A percentile compares a stretch with the other conserved stretches of the same genome.
Evolutionary conservation across 2,888 invertebrate species (phyloP).

Genomic region (Trissolcus brochymenae): DNA sequence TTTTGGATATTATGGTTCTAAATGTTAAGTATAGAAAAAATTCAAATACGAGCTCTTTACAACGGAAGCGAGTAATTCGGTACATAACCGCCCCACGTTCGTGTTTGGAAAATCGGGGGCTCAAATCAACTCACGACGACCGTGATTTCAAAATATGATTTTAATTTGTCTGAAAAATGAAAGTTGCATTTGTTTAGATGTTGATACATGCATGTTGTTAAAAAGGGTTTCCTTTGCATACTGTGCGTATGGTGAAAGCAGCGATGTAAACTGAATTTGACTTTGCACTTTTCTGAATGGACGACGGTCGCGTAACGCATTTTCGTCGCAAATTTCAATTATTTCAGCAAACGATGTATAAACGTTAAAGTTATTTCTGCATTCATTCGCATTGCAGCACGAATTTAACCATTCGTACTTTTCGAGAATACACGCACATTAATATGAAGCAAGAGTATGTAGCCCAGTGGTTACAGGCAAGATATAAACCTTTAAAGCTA

Average conservation of each 20-base stretch:
- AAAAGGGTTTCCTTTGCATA: too few species aligned
- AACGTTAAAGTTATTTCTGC: slow-evolving; percentile 61
- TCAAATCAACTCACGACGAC: too few species aligned
- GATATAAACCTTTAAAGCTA: slow-evolving; percentile 55
- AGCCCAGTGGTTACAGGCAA: slow-evolving; percentile 49
- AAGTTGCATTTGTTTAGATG: too few species aligned
- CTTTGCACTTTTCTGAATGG: too few species aligned
- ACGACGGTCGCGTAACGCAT: background rate
- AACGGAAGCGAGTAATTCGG: too few species aligned
- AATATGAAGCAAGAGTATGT: slow-evolving; percentile 49
- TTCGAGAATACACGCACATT: slow-evolving; percentile 58
- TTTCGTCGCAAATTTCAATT: slow-evolving; percentile 43
- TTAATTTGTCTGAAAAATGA: too few species aligned
- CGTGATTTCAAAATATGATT: too few species aligned
- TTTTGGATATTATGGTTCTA: too few species aligned
- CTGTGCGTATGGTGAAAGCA: background rate
- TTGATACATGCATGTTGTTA: too few species aligned
- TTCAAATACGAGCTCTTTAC: too few species aligned
- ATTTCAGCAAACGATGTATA: slow-evolving; percentile 44
- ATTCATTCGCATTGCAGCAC: slow-evolving; percentile 60
- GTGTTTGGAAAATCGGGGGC: too few species aligned
- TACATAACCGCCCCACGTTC: too few species aligned
- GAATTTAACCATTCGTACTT: slow-evolving; percentile 60
- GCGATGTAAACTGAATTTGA: background rate
- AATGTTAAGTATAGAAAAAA: slow-evolving; percentile 69